Conservation (phyloP, 2,888 invertebrate genomes). For the Pammene aurita region DNA sequence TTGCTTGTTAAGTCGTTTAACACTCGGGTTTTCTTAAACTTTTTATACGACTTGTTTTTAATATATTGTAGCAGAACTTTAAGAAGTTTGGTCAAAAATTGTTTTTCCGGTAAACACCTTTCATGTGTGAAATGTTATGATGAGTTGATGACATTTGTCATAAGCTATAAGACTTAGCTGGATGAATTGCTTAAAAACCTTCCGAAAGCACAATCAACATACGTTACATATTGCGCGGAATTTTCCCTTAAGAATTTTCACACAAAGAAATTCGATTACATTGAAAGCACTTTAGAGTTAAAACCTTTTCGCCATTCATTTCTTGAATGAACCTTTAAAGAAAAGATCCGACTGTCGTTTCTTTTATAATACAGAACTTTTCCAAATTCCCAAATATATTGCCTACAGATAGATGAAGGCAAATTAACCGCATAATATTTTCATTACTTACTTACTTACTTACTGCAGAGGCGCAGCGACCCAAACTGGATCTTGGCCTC, state of each 20-base stretch:
- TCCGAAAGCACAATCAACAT: conserved; percentile 30
- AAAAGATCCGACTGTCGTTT: conserved; percentile 33
- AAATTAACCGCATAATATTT: not conserved
- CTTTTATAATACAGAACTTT: conserved; percentile 26
- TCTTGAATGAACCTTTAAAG: conserved; percentile 35
- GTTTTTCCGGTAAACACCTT: no score
- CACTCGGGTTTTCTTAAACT: no score
- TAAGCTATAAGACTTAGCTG: not conserved
- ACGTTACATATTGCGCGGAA: conserved; percentile 38
- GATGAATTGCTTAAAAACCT: conserved; percentile 28
- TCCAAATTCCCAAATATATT: conserved; percentile 12
- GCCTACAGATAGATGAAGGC: not conserved
- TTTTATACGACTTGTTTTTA: no score
- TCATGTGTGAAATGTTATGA: no score
- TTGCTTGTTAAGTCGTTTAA: no score
- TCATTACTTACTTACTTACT: not conserved
- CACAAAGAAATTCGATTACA: conserved; percentile 44
- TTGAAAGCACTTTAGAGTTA: conserved; percentile 42
- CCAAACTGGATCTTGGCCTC: no score
- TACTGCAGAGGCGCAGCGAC: no score
- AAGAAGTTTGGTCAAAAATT: no score
- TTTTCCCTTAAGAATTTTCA: conserved; percentile 38
- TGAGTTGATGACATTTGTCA: no score
- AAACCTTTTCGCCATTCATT: conserved; percentile 41
- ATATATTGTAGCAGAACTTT: no score